Base-by-base conservation (phyloP, 2,888 invertebrate species). In the Pristionchus entomophagus region DNA sequence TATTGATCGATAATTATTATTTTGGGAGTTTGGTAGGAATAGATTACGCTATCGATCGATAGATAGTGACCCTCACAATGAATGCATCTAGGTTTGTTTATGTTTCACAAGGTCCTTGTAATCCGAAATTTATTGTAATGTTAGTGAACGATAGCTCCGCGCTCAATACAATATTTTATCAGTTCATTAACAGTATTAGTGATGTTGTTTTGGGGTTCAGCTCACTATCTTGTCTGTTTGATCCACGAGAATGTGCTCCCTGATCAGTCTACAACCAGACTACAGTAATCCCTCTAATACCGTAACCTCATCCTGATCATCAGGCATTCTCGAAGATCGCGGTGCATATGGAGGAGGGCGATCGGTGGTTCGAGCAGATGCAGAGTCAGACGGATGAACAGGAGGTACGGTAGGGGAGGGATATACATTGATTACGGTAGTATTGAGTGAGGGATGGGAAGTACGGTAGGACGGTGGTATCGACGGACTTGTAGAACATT, bases 301-400 rank as follows among this genome's bases (percentile, higher is more conserved):
- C n/a, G n/a, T n/a, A n/a, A n/a, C 6, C 38, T n/a, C 6, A 10
- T 59, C 59, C 32, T 22, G 29, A 4, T 2, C 35, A 84, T 22
- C 51, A 87, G 86, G 97, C 97, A 12, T 97, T 99, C 87, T 97
- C 97, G 94, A 99, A 99, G 95, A 98, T 99, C 92, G 97, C 98
- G 0, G 98, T 97, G 94, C 97, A 97, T 95, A 99, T 99, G 98
- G 99, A 99, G 94, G 99, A 99, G 95, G 97, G 96, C 87, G 99
- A 99, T 95, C 96, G 97, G 97, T 99, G 99, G 99, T 99, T 99
- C 95, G 98, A 99, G 94, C 98, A 99, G 94, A 97, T 97, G 93
- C 96, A 96, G 41, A 95, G 96, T 10, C 97, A 97, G 94, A 96
- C 83, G 17, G 83, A 83, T 41, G 83, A 83, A 41, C 83, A 83